Evolutionary conservation across 2,113 vertebrate genomes (phyloP).

Genomic region (Ochotona curzoniae): DNA sequence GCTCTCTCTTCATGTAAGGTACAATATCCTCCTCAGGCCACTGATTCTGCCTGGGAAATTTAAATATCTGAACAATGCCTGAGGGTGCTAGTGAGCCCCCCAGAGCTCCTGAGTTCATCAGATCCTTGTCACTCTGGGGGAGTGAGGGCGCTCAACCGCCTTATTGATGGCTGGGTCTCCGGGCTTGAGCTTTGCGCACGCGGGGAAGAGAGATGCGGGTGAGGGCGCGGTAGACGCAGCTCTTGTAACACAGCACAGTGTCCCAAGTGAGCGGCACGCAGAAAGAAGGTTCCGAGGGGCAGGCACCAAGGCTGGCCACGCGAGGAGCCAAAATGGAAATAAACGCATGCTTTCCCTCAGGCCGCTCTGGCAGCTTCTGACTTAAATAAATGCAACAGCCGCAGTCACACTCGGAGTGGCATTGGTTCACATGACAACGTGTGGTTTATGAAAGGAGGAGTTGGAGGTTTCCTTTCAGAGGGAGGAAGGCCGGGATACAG

Average conservation of each 20-base stretch:
- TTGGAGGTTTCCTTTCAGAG: conserved; percentile 4
- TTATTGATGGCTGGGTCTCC: background rate
- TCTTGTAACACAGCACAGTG: background rate
- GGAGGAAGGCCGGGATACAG: background rate
- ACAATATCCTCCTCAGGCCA: background rate
- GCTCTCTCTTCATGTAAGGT: background rate
- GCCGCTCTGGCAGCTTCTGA: background rate
- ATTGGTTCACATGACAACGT: background rate
- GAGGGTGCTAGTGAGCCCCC: no score
- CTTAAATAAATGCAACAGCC: background rate
- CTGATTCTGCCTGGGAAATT: background rate
- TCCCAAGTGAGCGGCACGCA: fast-evolving
- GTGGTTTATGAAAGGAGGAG: conserved; percentile 1
- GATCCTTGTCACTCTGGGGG: background rate
- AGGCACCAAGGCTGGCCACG: fast-evolving
- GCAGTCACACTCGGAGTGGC: background rate
- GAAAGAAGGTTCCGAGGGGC: background rate
- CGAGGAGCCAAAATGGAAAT: background rate
- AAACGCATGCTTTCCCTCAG: background rate
- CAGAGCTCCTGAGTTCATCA: background rate
- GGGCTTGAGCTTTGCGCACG: background rate
- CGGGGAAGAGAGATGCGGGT: background rate
- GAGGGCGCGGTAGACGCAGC: background rate
- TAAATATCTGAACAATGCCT: conserved; percentile 30
- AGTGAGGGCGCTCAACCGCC: background rate